phyloP scores from a whole-genome alignment of 1,140 invertebrate species.

The Metopolophium dirhodum region DNA sequence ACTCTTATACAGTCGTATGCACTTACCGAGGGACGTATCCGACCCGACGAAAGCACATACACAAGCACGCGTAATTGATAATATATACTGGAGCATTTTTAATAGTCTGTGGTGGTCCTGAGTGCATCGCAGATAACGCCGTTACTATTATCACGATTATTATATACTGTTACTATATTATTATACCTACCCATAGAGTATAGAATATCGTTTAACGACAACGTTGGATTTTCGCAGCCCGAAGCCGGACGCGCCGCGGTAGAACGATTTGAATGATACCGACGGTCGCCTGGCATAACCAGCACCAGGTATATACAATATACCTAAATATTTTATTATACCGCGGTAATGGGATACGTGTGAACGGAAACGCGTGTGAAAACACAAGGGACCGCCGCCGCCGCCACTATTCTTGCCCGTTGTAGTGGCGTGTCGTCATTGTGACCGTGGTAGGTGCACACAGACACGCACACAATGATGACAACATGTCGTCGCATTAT shows the following conservation, averaged over 20 bases:
- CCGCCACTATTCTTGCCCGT: neutral
- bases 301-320: no score
- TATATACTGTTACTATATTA: no score
- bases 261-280: neutral
- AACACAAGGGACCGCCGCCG: neutral
- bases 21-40: neutral
- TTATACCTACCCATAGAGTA: no score
- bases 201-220: neutral
- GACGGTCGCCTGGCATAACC: no score
- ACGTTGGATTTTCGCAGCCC: neutral
- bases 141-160: neutral
- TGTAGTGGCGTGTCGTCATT: neutral
- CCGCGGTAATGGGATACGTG: neutral
- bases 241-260: neutral
- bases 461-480: neutral
- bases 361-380: conserved; percentile 23
- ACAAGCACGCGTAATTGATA: neutral
- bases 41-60: neutral
- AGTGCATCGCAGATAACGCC: no score
- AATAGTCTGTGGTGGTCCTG: neutral
- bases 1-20: neutral
- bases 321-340: neutral
- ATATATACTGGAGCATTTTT: neutral
- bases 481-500: conserved; percentile 26
- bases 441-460: neutral